Conservation (phyloP, 2,797 vertebrate species). For the Hemitrygon akajei region DNA sequence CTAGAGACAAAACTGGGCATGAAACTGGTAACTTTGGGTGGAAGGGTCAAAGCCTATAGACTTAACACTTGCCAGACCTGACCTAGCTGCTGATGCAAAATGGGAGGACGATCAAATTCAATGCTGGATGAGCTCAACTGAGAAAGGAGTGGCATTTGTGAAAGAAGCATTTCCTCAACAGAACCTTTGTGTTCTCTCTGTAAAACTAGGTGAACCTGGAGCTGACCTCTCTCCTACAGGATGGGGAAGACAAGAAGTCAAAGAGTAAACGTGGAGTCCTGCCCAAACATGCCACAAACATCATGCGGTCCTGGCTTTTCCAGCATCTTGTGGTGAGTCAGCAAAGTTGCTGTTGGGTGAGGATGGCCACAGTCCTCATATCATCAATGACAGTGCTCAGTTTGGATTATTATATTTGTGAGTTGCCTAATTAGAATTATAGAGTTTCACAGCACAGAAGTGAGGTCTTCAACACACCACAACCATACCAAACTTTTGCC, state of each 20-base stretch:
- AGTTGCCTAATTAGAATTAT: no score
- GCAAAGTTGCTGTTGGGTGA: neutral
- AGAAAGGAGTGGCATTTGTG: neutral
- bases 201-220: constrained; percentile 83
- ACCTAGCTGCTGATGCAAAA: no score
- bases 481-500: no score
- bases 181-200: constrained; percentile 46
- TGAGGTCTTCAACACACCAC: no score
- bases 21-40: neutral
- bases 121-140: neutral
- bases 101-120: neutral
- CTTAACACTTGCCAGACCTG: neutral
- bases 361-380: neutral
- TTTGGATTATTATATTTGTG: neutral
- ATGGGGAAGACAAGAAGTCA: constrained; percentile 94
- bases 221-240: constrained; percentile 79
- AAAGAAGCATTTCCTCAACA: neutral
- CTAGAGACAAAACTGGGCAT: neutral
- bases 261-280: constrained; percentile 95
- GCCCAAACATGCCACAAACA: constrained; percentile 97
- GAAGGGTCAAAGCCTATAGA: neutral
- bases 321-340: constrained; percentile 94
- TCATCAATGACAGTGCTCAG: neutral
- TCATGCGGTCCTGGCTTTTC: constrained; percentile 99
- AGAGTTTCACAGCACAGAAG: no score